Percentiles rank a stretch among this genome's conserved stretches.
Conservation (phyloP, 2,797 vertebrate genomes). For the Catostomus latipinnis region DNA sequence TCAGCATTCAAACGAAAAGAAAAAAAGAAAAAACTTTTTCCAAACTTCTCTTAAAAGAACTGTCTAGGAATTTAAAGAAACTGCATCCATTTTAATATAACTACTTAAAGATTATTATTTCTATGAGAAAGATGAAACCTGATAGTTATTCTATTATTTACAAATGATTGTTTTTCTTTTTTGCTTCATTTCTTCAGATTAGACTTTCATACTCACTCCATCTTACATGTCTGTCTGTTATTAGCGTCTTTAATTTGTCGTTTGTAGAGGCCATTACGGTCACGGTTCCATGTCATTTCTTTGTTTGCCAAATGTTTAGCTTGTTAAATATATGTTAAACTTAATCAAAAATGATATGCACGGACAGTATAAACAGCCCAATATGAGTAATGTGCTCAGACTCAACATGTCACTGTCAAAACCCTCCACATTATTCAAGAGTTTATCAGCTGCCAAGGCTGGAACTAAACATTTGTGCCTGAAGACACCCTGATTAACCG, state of each 20-base stretch:
- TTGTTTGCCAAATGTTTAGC: slow-evolving; percentile 47
- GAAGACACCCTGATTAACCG: not conserved
- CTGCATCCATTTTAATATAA: slow-evolving; percentile 56
- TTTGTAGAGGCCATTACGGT: slow-evolving; percentile 8
- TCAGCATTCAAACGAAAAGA: slow-evolving; percentile 18
- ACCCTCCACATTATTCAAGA: not conserved
- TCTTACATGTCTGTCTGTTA: slow-evolving; percentile 9
- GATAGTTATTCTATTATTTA: slow-evolving; percentile 47
- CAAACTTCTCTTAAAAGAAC: slow-evolving; percentile 46
- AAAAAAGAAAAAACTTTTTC: slow-evolving; percentile 41
- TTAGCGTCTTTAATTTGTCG: slow-evolving; percentile 16
- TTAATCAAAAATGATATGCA: not conserved
- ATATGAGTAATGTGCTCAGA: too few species aligned
- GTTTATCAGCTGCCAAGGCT: not conserved
- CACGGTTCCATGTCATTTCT: slow-evolving; percentile 31
- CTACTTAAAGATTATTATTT: slow-evolving; percentile 39
- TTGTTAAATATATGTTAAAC: slow-evolving; percentile 1
- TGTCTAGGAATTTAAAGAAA: slow-evolving; percentile 36
- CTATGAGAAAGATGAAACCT: slow-evolving; percentile 50
- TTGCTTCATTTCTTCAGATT: slow-evolving; percentile 1
- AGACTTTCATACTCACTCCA: slow-evolving; percentile 18
- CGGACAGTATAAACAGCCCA: not conserved
- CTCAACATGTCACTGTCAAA: not conserved
- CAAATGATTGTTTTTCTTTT: slow-evolving; percentile 2
- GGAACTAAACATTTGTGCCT: slow-evolving; percentile 3